Evolutionary conservation across 2,888 invertebrate genomes (phyloP), one percentile per base, ranked within the genome.

Genomic region (Steinernema hermaphroditum): DNA sequence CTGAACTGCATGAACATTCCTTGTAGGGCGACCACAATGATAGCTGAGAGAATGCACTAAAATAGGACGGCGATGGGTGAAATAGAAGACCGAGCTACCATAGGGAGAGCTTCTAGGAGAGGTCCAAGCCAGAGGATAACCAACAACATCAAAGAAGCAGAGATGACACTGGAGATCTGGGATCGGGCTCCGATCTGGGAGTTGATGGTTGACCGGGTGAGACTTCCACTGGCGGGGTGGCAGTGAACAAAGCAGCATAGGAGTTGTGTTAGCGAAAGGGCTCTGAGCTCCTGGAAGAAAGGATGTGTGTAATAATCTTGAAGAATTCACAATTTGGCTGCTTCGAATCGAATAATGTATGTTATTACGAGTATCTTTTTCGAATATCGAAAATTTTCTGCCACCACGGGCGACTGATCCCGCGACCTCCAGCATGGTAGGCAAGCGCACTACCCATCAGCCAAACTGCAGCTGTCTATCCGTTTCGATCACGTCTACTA

Each of bases 91-190:
- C 22, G 9, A 22, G 8, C 0, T 88, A 91, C 92, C 86, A 90
- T 90, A 71, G 96, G 96, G 75, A 95, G 88, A 57, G 91, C 89
- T 87, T 93, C 92, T 87, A 95, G 93, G 87, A 93, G 92, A 34
- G 94, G 94, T 0, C 93, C 94, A 77, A 95, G 90, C 91, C 92
- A 93, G 72, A 94, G 89, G 75, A 96, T 88, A 68, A 95, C 92
- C 79, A 92, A 88, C 0, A 94, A 88, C 29, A 95, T 89, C 43
- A 94, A 89, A 0, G 87, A 70, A 75, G 93, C 92, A 8, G 93
- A 93, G 54, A 94, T 90, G 19, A 94, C 84, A 0, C 93, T 92
- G 0, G 93, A 92, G 57, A 88, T 74, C 88, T 89, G 93, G 41
- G 72, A 75, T n/a, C 41, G 46, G 14, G 54, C 41, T 49, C 69